These are phyloP conservation scores for Delichon dasypus DNA, from an alignment of 2,797 vertebrate species.

Conservation along the genomic window DNA sequence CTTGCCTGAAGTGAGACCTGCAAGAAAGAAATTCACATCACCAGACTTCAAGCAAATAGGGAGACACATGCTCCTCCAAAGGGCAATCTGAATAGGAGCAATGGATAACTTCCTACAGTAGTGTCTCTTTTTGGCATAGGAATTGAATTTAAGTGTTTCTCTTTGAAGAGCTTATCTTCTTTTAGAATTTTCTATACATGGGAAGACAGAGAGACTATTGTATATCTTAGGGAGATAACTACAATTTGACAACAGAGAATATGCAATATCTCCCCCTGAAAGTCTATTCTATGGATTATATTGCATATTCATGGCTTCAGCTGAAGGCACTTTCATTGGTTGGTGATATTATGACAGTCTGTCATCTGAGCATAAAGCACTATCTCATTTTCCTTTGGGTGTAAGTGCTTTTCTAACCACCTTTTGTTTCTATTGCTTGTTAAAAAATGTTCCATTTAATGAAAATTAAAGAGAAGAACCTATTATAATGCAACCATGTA, in stretches of 20 bases:
- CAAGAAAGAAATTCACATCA: background rate
- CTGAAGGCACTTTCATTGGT: background rate
- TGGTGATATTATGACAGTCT: background rate
- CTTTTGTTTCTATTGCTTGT: background rate
- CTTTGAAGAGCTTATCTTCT: background rate
- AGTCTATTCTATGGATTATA: background rate
- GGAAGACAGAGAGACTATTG: background rate
- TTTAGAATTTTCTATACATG: background rate
- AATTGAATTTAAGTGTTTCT: background rate
- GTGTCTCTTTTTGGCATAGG: background rate
- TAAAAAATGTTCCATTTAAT: background rate
- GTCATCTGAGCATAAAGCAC: background rate
- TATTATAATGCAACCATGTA: background rate
- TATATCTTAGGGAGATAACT: background rate
- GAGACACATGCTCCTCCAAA: background rate
- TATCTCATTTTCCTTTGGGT: background rate
- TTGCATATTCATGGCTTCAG: background rate
- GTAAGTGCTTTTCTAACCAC: background rate
- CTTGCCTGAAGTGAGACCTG: background rate
- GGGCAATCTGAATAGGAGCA: background rate
- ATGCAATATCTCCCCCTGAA: background rate
- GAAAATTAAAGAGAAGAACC: background rate
- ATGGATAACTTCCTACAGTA: background rate
- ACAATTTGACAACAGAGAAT: background rate
- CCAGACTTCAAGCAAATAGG: background rate